Conservation (phyloP, 2,888 invertebrate species). For the Melipona beecheii region DNA sequence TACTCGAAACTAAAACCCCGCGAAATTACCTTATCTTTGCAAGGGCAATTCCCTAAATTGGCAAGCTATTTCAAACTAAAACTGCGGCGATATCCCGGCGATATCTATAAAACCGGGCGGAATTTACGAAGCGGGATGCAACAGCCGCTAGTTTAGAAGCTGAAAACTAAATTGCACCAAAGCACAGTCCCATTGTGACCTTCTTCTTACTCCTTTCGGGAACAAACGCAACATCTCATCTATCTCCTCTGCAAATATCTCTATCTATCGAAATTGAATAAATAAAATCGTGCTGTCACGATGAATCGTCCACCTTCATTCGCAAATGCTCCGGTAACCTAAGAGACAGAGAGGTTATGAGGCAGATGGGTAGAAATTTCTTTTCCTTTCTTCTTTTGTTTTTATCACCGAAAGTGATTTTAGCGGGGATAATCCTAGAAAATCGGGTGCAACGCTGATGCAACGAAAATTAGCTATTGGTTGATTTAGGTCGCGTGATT, state of each 20-base stretch:
- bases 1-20: not conserved
- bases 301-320: not conserved
- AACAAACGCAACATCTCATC: not conserved
- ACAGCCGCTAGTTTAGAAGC: slow-evolving; percentile 20
- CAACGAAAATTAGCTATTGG: no score
- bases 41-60: not conserved
- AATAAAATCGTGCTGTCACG: no score
- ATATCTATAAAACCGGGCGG: not conserved
- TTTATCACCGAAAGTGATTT: no score
- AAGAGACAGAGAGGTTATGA: not conserved
- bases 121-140: slow-evolving; percentile 22
- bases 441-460: no score
- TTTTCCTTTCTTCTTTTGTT: not conserved
- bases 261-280: not conserved
- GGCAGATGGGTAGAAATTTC: not conserved
- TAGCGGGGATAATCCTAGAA: no score
- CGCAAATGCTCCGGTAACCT: slow-evolving; percentile 1
- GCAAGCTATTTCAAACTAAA: slow-evolving; percentile 1
- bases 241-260: slow-evolving; percentile 18
- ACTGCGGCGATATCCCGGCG: not conserved
- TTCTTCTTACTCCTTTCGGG: not conserved
- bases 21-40: not conserved
- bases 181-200: slow-evolving; percentile 11
- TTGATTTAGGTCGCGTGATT: no score
- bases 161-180: slow-evolving; percentile 13